Conservation (phyloP, 2,888 invertebrate genomes). For the Cremastinae sp. region DNA sequence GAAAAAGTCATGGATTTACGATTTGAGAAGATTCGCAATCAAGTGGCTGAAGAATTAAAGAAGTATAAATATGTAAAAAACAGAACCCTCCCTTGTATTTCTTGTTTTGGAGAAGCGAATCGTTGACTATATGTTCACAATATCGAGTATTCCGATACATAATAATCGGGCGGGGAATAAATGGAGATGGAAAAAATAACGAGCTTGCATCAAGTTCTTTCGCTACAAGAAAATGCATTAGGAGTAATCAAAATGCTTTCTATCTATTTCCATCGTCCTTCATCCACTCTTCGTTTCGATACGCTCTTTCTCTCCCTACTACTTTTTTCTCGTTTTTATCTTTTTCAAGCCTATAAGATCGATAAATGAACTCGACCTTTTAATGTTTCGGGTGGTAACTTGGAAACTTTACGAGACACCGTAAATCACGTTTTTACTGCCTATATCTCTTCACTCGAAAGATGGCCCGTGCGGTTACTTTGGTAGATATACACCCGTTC, state of each 20-base stretch:
- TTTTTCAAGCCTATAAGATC: slow-evolving; percentile 50
- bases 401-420: slow-evolving; percentile 66
- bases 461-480: slow-evolving; percentile 40
- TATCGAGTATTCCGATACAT: slow-evolving; percentile 27
- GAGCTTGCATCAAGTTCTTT: slow-evolving; percentile 12
- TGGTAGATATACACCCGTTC: neutral
- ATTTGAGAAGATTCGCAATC: too few species aligned
- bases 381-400: slow-evolving; percentile 61
- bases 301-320: neutral
- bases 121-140: too few species aligned
- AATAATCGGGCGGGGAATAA: neutral
- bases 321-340: neutral
- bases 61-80: too few species aligned
- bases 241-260: slow-evolving; percentile 43
- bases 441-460: slow-evolving; percentile 57
- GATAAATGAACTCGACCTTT: slow-evolving; percentile 59
- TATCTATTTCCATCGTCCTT: slow-evolving; percentile 1
- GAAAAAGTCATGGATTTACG: too few species aligned
- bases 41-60: too few species aligned
- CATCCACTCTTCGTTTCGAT: neutral
- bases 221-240: slow-evolving; percentile 10
- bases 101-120: slow-evolving; percentile 10
- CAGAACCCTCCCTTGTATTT: too few species aligned
- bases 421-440: slow-evolving; percentile 72
- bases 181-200: slow-evolving; percentile 12